Evolutionary conservation across 2,888 invertebrate species (phyloP).

Genomic region (Micoletzkya japonica): DNA sequence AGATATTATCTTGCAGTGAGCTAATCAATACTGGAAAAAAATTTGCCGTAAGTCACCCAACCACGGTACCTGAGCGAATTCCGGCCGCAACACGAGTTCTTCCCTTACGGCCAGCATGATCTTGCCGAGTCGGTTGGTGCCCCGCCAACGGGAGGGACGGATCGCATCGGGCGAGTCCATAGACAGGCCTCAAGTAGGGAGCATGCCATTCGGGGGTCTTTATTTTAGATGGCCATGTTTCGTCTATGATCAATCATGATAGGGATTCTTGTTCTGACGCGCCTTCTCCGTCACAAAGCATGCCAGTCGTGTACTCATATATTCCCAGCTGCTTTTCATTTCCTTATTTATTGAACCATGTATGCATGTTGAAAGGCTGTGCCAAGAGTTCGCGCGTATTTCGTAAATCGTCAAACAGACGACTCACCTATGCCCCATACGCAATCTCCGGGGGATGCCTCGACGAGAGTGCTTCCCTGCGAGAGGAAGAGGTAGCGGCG

Average conservation of each 20-base stretch:
- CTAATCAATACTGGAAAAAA: background rate
- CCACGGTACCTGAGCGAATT: background rate
- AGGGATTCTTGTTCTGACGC: too few relatives aligned
- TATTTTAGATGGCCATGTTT: too few relatives aligned
- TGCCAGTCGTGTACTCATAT: too few relatives aligned
- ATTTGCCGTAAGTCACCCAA: background rate
- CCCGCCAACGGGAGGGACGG: conserved; percentile 12
- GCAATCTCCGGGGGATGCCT: conserved; percentile 42
- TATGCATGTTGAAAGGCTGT: too few relatives aligned
- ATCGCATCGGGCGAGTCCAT: conserved; percentile 27
- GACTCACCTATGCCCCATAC: conserved; percentile 46
- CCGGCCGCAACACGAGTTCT: background rate
- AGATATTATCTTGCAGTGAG: too few relatives aligned
- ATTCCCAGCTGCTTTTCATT: too few relatives aligned
- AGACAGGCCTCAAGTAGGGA: conserved; percentile 4
- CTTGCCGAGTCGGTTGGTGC: conserved; percentile 23
- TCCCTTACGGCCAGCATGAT: conserved; percentile 25
- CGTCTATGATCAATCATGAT: too few relatives aligned
- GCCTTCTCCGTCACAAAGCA: too few relatives aligned
- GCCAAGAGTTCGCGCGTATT: too few relatives aligned
- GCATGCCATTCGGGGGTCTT: background rate
- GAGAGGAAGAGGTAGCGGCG: conserved; percentile 37
- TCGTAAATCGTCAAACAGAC: background rate
- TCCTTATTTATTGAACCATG: too few relatives aligned
- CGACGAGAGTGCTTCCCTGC: conserved; percentile 36